Conservation (phyloP, 2,888 invertebrate genomes). For the Euplagia quadripunctaria region DNA sequence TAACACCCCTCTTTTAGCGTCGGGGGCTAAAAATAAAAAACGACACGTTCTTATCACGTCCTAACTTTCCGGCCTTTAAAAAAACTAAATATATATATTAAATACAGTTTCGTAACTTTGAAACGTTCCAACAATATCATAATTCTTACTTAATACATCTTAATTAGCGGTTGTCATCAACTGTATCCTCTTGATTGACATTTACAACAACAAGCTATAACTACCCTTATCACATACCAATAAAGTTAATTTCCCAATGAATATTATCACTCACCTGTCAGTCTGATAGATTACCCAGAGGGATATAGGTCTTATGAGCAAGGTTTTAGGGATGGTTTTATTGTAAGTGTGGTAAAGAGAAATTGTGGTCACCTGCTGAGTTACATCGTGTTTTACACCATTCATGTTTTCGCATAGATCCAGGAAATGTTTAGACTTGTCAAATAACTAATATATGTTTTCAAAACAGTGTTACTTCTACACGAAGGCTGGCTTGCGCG, state of each 20-base stretch:
- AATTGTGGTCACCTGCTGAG: conserved; percentile 66
- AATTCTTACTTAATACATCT: conserved; percentile 38
- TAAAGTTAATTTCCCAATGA: conserved; percentile 36
- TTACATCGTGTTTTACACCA: conserved; percentile 63
- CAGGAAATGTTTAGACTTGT: conserved; percentile 31
- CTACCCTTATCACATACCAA: conserved; percentile 3
- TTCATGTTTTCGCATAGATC: conserved; percentile 51
- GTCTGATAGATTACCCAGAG: conserved; percentile 27
- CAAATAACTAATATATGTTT: background rate
- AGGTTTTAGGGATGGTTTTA: conserved; percentile 34
- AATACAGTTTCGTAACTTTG: background rate
- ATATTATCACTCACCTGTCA: conserved; percentile 47
- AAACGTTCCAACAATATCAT: conserved; percentile 40
- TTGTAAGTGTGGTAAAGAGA: conserved; percentile 41
- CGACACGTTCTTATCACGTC: no score
- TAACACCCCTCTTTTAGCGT: no score
- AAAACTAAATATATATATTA: background rate
- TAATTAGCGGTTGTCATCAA: conserved; percentile 50
- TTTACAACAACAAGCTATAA: conserved; percentile 28
- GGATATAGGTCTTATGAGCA: conserved; percentile 22
- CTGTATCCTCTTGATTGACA: conserved; percentile 42
- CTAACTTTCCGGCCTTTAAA: background rate
- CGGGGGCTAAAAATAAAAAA: no score
- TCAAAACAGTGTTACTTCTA: background rate
- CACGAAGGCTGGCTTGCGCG: no score